Percentiles rank a stretch among this genome's conserved stretches.
Conservation (phyloP, 2,113 vertebrate species). For the Callipepla squamata region DNA sequence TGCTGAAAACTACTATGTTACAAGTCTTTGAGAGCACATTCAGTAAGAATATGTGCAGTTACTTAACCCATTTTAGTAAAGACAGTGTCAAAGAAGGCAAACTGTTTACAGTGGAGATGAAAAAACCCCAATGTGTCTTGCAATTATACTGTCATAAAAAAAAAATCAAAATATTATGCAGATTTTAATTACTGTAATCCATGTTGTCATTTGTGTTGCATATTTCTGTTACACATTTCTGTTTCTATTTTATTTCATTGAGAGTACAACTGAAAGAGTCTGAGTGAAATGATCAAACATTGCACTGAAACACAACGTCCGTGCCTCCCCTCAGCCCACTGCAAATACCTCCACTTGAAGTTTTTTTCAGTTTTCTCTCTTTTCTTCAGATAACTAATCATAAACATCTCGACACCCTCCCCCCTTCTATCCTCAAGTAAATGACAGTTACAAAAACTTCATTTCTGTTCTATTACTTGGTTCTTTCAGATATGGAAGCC, state of each 20-base stretch:
- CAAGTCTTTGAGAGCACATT: not conserved
- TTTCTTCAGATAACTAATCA: not conserved
- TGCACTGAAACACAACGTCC: not conserved
- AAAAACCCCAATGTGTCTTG: not conserved
- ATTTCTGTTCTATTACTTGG: not conserved
- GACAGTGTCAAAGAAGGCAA: not conserved
- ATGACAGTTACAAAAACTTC: not conserved
- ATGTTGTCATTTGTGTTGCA: not conserved
- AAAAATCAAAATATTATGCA: not conserved
- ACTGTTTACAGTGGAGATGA: not conserved
- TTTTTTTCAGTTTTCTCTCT: not conserved
- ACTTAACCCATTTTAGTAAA: not conserved
- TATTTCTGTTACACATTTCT: not conserved
- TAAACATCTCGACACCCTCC: not conserved
- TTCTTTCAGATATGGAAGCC: not conserved
- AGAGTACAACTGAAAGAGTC: not conserved
- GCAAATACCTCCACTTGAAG: not conserved
- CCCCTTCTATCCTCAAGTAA: not conserved
- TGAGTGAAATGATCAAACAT: not conserved
- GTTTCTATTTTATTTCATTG: not conserved
- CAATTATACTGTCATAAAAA: not conserved
- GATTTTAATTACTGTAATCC: not conserved
- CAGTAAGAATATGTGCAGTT: not conserved
- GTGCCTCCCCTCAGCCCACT: not conserved
- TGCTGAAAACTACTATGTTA: not conserved